Conservation (phyloP, 2,113 vertebrate genomes). For the Rhodinocichla rosea region DNA sequence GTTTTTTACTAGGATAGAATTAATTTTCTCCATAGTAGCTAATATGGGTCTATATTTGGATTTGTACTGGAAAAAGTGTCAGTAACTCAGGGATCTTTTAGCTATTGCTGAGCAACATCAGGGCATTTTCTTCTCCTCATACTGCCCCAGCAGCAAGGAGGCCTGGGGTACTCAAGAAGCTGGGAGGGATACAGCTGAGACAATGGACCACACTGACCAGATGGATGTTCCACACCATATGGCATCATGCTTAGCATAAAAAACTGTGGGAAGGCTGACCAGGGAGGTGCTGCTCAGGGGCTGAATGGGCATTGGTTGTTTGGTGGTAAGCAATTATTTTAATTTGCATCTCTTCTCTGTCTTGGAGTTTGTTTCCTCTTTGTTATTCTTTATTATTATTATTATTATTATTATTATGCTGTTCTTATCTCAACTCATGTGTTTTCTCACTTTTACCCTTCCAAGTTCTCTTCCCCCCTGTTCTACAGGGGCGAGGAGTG, state of each 20-base stretch:
- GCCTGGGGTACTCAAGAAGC: neutral
- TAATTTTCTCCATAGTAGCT: neutral
- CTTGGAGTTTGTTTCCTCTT: neutral
- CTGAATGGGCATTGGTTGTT: neutral
- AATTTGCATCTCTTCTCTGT: neutral
- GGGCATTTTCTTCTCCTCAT: neutral
- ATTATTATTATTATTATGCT: neutral
- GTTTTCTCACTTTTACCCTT: neutral
- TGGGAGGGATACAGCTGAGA: neutral
- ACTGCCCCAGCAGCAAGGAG: neutral
- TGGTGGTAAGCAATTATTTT: neutral
- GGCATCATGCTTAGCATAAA: neutral
- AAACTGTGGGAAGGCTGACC: neutral
- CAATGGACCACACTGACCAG: neutral
- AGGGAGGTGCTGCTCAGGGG: fast-evolving
- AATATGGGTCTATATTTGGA: neutral
- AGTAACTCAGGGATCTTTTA: neutral
- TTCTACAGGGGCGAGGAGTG: neutral
- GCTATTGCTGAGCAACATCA: neutral
- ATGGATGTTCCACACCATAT: neutral
- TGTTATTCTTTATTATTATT: neutral
- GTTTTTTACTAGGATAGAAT: neutral
- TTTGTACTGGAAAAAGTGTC: neutral
- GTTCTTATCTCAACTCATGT: neutral
- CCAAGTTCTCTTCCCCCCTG: neutral